phyloP scores from a whole-genome alignment of 2,113 vertebrate genomes.

The Anhinga rufa region DNA sequence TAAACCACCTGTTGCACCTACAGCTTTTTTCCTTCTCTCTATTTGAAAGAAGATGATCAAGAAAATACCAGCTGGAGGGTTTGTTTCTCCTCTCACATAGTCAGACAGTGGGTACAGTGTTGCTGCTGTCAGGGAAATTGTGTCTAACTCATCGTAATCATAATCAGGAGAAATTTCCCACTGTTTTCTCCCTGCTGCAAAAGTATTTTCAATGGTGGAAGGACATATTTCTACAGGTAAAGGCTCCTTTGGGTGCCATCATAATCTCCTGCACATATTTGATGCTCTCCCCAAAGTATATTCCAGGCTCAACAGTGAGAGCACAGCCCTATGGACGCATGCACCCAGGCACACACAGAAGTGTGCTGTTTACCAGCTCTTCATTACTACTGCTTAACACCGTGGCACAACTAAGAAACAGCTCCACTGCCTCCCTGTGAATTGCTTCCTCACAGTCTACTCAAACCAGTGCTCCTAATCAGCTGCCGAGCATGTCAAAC shows the following conservation, averaged over 20 bases:
- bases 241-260: background rate
- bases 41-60: background rate
- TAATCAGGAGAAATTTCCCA: background rate
- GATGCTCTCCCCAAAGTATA: background rate
- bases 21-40: background rate
- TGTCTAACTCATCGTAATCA: background rate
- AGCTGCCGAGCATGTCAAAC: slow-evolving; percentile 26
- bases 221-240: background rate
- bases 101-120: background rate
- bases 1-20: background rate
- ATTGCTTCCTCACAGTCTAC: slow-evolving; percentile 1
- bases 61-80: background rate
- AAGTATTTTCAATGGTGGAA: background rate
- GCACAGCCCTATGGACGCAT: accelerated
- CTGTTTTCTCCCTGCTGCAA: background rate
- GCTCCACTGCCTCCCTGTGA: accelerated
- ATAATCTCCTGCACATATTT: background rate
- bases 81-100: background rate
- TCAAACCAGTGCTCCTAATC: background rate
- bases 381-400: background rate
- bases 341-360: background rate
- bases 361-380: background rate
- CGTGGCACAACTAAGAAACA: background rate
- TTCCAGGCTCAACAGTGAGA: background rate
- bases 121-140: background rate